Evolutionary conservation across 2,888 invertebrate genomes (phyloP).

Genomic region (Phymatocera aterrima): DNA sequence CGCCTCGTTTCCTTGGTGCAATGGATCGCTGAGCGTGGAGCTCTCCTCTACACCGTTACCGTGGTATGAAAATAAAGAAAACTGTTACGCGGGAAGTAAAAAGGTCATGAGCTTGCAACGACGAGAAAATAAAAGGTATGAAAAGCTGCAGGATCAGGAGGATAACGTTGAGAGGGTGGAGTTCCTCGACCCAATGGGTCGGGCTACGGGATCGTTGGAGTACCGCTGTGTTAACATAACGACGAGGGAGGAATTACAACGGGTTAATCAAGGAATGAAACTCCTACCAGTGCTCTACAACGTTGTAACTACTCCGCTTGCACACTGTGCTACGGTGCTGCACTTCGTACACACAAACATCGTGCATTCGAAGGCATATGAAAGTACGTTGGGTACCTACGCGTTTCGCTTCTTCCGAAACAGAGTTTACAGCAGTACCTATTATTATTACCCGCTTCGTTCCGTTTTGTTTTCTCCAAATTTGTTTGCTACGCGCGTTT

Average conservation of each 20-base stretch:
- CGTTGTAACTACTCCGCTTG: constrained; percentile 15
- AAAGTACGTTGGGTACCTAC: too few relatives aligned
- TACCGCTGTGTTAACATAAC: constrained; percentile 58
- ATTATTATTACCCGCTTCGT: too few relatives aligned
- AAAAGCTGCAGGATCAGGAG: constrained; percentile 38
- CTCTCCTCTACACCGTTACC: background rate
- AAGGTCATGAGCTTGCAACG: constrained; percentile 37
- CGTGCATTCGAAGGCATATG: background rate
- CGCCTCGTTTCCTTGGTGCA: background rate
- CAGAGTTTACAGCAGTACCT: too few relatives aligned
- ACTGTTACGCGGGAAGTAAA: constrained; percentile 16
- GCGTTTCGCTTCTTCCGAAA: too few relatives aligned
- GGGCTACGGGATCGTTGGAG: constrained; percentile 19
- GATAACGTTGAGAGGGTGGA: constrained; percentile 14
- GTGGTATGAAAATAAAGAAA: constrained; percentile 26
- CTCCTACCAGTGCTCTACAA: constrained; percentile 25
- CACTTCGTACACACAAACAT: background rate
- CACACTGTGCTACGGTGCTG: background rate
- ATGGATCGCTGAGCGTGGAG: background rate
- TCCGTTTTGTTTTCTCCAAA: too few relatives aligned
- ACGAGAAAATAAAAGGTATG: constrained; percentile 40
- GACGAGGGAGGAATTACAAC: constrained; percentile 64
- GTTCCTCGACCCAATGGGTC: background rate
- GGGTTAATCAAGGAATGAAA: constrained; percentile 61
- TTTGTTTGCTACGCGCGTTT: too few relatives aligned